A percentile compares a stretch with the other conserved stretches of the same genome.
phyloP scores from a whole-genome alignment of 1,140 invertebrate genomes.

The Archegozetes longisetosus region DNA sequence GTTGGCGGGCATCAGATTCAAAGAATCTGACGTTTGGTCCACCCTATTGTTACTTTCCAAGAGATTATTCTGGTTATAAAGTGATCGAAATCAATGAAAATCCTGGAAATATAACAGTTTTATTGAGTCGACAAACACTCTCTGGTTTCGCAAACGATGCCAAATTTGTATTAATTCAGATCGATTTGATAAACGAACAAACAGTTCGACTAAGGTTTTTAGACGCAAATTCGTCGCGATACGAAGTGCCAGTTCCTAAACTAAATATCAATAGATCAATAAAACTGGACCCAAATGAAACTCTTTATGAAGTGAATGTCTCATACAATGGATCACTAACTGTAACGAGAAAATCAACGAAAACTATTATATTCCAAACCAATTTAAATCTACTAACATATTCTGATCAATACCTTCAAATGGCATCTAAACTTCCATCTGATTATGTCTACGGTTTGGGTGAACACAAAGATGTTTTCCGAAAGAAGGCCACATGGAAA shows the following conservation, averaged over 20 bases:
- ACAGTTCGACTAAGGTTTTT: constrained; percentile 48
- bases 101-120: constrained; percentile 27
- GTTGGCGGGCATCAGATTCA: constrained; percentile 27
- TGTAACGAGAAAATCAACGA: background rate
- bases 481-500: constrained; percentile 1
- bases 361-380: constrained; percentile 15
- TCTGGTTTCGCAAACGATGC: constrained; percentile 51
- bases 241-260: constrained; percentile 25
- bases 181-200: constrained; percentile 42
- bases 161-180: constrained; percentile 39
- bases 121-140: constrained; percentile 34
- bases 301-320: too few relatives aligned
- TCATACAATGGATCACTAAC: too few relatives aligned
- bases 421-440: constrained; percentile 32
- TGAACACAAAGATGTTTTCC: constrained; percentile 1
- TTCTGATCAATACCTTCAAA: constrained; percentile 36
- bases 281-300: too few relatives aligned
- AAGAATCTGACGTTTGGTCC: too few relatives aligned
- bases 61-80: constrained; percentile 20
- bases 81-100: background rate
- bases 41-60: constrained; percentile 22
- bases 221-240: constrained; percentile 23
- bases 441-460: constrained; percentile 36
- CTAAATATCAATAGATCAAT: constrained; percentile 25
- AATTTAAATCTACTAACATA: constrained; percentile 27